phyloP scores from a whole-genome alignment of 2,888 invertebrate genomes.

The Pomacea canaliculata region DNA sequence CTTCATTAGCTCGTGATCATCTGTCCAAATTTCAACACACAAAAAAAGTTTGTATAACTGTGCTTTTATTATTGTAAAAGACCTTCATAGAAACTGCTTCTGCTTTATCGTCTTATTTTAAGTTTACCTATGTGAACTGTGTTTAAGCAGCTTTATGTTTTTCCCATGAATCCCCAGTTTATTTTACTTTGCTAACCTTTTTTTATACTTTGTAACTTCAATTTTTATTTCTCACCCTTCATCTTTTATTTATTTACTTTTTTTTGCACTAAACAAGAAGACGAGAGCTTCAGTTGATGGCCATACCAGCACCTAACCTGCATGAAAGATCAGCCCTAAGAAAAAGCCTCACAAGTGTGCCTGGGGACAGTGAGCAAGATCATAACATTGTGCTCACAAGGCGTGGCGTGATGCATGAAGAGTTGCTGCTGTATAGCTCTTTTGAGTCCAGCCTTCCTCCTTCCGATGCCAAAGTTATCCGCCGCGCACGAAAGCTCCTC shows the following conservation, averaged over 20 bases:
- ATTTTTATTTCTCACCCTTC: constrained; percentile 4
- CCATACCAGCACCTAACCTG: constrained; percentile 15
- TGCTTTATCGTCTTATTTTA: no score
- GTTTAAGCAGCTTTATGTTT: no score
- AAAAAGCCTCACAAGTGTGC: neutral
- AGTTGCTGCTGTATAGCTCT: constrained; percentile 35
- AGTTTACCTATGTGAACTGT: no score
- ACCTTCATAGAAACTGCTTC: no score
- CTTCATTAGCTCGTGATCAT: no score
- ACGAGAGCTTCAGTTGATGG: constrained; percentile 12
- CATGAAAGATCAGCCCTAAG: constrained; percentile 6
- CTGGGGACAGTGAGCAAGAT: neutral
- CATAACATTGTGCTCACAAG: constrained; percentile 34
- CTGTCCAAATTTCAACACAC: no score
- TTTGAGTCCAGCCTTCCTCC: constrained; percentile 50
- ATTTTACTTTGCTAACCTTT: neutral
- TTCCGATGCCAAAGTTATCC: constrained; percentile 59
- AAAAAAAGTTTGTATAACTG: no score
- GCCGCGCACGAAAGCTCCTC: constrained; percentile 58
- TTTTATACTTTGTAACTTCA: constrained; percentile 5
- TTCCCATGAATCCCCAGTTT: no score
- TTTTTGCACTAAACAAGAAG: constrained; percentile 5
- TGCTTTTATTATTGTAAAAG: no score
- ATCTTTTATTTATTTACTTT: no score
- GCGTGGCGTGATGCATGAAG: constrained; percentile 38